Percentiles rank a stretch among this genome's conserved stretches.
These are phyloP conservation scores for Neelides sp. DNA, from an alignment of 1,140 invertebrate genomes.

Conservation along the genomic window DNA sequence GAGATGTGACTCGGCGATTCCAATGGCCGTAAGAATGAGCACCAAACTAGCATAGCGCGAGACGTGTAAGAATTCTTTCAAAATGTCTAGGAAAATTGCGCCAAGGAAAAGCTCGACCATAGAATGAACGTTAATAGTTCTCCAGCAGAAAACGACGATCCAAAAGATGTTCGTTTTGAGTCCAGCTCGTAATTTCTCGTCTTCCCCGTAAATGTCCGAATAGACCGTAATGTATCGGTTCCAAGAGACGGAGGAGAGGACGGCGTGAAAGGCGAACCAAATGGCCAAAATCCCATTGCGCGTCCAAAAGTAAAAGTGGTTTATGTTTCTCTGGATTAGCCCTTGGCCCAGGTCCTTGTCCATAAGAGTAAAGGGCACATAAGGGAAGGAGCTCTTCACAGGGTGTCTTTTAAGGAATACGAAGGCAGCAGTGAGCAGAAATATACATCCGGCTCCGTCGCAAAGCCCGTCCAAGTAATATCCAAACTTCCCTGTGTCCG, in stretches of 20 bases:
- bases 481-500: conserved; percentile 38
- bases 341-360: too few relatives aligned
- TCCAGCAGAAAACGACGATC: conserved; percentile 58
- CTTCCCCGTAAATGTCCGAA: conserved; percentile 47
- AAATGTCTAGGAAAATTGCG: conserved; percentile 61
- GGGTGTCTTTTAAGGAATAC: conserved; percentile 44
- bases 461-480: conserved; percentile 62
- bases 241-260: conserved; percentile 59
- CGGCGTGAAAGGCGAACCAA: conserved; percentile 52
- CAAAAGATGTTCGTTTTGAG: too few relatives aligned
- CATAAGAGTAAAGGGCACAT: not conserved
- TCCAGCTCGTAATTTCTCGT: conserved; percentile 38
- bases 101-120: conserved; percentile 58
- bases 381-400: not conserved
- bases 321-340: too few relatives aligned
- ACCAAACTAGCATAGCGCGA: too few relatives aligned
- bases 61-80: conserved; percentile 12
- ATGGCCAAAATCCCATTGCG: conserved; percentile 51
- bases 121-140: conserved; percentile 63
- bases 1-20: too few relatives aligned
- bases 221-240: conserved; percentile 66
- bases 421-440: conserved; percentile 50
- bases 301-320: too few relatives aligned
- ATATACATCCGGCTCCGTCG: conserved; percentile 54
- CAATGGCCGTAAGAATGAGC: too few relatives aligned